Evolutionary conservation across 1,140 invertebrate species (phyloP).

Genomic region (Procambarus virginalis): DNA sequence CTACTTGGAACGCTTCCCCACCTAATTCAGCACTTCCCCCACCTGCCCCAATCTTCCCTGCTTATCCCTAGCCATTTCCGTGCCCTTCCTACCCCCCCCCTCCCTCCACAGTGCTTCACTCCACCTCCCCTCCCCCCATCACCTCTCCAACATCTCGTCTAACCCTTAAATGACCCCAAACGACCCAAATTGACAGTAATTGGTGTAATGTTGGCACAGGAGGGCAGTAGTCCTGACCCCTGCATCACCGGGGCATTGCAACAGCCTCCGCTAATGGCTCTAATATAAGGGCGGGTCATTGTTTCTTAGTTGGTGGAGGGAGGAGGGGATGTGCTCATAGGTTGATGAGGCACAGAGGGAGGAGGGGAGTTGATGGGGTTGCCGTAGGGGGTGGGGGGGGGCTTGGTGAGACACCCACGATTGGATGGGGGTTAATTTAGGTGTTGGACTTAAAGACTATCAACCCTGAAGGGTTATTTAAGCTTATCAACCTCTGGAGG

Average conservation of each 20-base stretch:
- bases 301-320: constrained; percentile 16
- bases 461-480: no score
- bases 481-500: no score
- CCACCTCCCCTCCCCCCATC: no score
- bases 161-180: constrained; percentile 50
- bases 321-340: background rate
- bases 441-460: no score
- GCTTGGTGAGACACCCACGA: no score
- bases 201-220: constrained; percentile 30
- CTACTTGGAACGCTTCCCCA: background rate
- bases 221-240: constrained; percentile 18
- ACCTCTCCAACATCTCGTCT: constrained; percentile 12
- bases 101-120: no score
- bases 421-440: no score
- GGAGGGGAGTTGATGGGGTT: no score
- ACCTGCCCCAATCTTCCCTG: background rate
- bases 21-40: background rate
- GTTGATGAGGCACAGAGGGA: no score
- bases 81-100: background rate
- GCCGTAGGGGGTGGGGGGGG: no score
- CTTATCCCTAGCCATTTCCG: background rate
- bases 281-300: background rate
- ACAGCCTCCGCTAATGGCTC: background rate
- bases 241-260: constrained; percentile 17
- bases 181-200: constrained; percentile 53